Evolutionary conservation across 2,797 vertebrate species (phyloP), one percentile per base, ranked within the genome.

Genomic region (Chelmon rostratus): DNA sequence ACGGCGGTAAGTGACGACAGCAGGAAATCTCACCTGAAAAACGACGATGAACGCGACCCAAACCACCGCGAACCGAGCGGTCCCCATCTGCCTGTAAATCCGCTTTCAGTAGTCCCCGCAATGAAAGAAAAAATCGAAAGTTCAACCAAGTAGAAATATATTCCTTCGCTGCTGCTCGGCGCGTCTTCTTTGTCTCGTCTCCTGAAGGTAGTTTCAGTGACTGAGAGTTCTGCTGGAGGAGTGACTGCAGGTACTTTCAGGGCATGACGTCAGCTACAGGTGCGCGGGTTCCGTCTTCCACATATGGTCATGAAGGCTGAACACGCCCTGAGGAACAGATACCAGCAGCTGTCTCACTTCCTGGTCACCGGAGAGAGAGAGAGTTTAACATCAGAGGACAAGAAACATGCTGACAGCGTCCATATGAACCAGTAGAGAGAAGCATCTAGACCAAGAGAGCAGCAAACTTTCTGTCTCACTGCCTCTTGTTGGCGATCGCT

Each of bases 251-350:
- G 93, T 94, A 91, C 72, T 90, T 74, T 87, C 81, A 23, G 68
- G 7, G 3, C 8, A 7, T 94, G 92, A 94, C 93, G 91, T 93
- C 87, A 89, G 58, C 47, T 2, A 76, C 92, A 94, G 94, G 94
- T 94, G 92, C 79, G 84, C 73, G 5, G 8, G 1, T 81, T 86
- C 85, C 78, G 83, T 46, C 11, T 63, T 90, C 91, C 91, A 23
- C 2, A 88, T 89, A 86, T 87, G 88, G 90, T 62, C 89, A 91
- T 9, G 12, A 0, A 28, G 56, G 35, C 3, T 1, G 25, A 15
- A 42, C 77, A 54, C 84, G 74, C 86, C 83, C 83, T n/a, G 1
- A 0, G 0, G 56, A 15, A 73, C 79, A 68, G 75, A 87, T 16
- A 87, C 78, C 76, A 0, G 23, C 0, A 38, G 83, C 85, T 86